These are phyloP conservation scores for Gambusia yucatana DNA, from an alignment of 2,797 vertebrate species.

Conservation along the genomic window DNA sequence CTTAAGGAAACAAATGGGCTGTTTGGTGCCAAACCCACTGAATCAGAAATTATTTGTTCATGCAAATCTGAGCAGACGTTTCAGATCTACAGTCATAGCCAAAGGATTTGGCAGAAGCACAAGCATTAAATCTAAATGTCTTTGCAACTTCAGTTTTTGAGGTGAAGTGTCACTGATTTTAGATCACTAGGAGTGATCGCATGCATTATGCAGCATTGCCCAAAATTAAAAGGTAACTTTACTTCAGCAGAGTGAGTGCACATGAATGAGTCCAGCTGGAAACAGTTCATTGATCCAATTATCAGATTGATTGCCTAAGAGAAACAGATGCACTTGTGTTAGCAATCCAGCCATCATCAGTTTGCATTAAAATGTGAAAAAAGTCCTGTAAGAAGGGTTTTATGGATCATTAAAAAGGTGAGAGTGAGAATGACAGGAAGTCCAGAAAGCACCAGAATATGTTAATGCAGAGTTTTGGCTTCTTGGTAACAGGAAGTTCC, in stretches of 20 bases:
- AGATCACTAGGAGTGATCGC: not conserved
- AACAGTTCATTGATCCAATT: not conserved
- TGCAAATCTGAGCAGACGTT: not conserved
- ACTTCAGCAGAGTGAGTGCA: not conserved
- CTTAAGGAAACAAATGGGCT: conserved; percentile 55
- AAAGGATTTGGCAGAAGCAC: not conserved
- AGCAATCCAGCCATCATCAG: not conserved
- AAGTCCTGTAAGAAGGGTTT: not conserved
- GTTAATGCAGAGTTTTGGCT: not conserved
- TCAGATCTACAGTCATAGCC: not conserved
- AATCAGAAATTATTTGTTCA: conserved; percentile 18
- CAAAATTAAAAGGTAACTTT: not conserved
- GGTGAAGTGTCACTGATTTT: not conserved
- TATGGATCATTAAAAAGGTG: not conserved
- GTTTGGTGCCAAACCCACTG: conserved; percentile 46
- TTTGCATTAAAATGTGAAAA: not conserved
- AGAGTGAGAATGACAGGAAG: not conserved
- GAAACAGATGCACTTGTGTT: not conserved
- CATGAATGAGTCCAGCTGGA: not conserved
- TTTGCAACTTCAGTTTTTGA: not conserved
- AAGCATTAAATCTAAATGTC: conserved; percentile 1
- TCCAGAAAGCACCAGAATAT: no score
- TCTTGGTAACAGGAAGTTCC: not conserved
- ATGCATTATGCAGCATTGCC: not conserved
- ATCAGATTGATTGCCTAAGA: not conserved